Conservation (phyloP, 2,113 vertebrate genomes). For the Paradoxurus hermaphroditus region DNA sequence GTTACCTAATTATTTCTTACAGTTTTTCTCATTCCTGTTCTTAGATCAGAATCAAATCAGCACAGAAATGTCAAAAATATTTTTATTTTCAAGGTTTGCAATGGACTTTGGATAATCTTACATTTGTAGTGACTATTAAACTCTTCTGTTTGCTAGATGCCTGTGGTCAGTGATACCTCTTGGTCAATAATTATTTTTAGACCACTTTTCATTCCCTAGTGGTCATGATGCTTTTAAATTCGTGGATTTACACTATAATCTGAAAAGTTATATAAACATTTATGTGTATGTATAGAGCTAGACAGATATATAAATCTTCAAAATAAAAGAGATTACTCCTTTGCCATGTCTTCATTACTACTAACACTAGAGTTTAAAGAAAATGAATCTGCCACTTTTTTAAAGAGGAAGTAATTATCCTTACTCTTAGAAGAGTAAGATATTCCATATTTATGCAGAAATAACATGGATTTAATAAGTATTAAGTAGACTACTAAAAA, state of each 20-base stretch:
- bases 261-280: not conserved
- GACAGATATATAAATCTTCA: not conserved
- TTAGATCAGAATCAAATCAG: not conserved
- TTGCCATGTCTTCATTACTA: not conserved
- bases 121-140: not conserved
- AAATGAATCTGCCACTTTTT: not conserved
- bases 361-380: not conserved
- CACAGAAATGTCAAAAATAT: not conserved
- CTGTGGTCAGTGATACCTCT: not conserved
- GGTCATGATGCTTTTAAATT: not conserved
- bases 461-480: not conserved
- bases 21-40: not conserved
- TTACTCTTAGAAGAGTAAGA: too few relatives aligned
- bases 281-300: not conserved
- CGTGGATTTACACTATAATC: not conserved
- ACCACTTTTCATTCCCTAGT: not conserved
- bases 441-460: not conserved
- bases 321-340: not conserved
- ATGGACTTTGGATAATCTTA: not conserved
- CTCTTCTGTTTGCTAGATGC: not conserved
- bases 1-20: not conserved
- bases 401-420: not conserved
- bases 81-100: constrained; percentile 2
- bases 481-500: not conserved
- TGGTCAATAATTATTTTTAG: not conserved